A percentile compares a stretch with the other conserved stretches of the same genome.
These are phyloP conservation scores for Lepidonotus clava DNA, from an alignment of 2,888 invertebrate species.

Conservation along the genomic window DNA sequence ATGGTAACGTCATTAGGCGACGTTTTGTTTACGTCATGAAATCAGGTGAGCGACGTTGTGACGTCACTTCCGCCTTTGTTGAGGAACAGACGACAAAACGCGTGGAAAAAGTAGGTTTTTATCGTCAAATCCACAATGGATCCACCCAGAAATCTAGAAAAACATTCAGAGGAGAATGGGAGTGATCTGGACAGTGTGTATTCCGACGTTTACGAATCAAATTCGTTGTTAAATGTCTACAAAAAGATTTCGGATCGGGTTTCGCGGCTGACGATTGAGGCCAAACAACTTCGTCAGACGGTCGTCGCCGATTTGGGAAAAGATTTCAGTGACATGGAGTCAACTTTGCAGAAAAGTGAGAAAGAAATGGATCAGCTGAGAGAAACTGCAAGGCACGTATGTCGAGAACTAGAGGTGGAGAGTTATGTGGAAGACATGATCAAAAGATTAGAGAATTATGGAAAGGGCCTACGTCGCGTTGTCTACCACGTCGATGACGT, in stretches of 20 bases:
- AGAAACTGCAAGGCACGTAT: background rate
- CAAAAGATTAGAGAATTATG: constrained; percentile 6
- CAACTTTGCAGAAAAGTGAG: background rate
- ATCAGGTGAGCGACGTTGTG: no score
- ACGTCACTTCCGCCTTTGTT: no score
- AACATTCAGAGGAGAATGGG: no score
- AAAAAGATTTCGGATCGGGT: background rate
- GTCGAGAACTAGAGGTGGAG: background rate
- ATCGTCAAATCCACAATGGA: no score
- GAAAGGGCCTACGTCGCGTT: background rate
- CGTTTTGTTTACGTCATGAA: no score
- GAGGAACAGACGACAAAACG: no score
- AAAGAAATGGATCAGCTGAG: background rate
- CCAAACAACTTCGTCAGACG: background rate
- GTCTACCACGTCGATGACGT: constrained; percentile 18
- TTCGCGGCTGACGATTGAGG: background rate
- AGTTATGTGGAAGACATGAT: constrained; percentile 10
- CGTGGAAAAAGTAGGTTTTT: no score
- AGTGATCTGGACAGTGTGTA: no score
- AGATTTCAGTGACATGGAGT: background rate
- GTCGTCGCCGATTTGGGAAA: background rate
- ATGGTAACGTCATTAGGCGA: no score
- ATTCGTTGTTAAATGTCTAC: background rate
- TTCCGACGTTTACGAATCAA: background rate
- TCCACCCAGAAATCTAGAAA: no score